These are phyloP conservation scores for Thereva nobilitata DNA, from an alignment of 2,888 invertebrate genomes.

Conservation along the genomic window DNA sequence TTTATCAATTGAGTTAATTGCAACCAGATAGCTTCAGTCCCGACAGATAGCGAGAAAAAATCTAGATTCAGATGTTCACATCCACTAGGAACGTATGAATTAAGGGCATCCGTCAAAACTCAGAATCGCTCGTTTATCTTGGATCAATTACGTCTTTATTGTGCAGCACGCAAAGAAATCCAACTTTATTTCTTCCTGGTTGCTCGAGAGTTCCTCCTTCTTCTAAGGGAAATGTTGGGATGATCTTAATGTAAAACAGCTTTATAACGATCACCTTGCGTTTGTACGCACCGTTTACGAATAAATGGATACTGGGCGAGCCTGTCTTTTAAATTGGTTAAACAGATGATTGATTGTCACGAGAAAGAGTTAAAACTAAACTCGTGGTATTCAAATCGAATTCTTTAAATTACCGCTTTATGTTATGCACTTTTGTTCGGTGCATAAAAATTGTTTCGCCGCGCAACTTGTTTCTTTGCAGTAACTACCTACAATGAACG, in stretches of 20 bases:
- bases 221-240: not conserved
- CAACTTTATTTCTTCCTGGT: slow-evolving; percentile 20
- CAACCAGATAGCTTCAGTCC: not conserved
- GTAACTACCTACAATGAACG: no score
- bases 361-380: slow-evolving; percentile 37
- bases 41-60: not conserved
- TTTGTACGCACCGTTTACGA: slow-evolving; percentile 10
- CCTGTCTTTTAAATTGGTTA: not conserved
- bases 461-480: no score
- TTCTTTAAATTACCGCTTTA: not conserved
- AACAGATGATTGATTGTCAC: slow-evolving; percentile 40
- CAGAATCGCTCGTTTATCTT: slow-evolving; percentile 20
- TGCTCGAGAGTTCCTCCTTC: not conserved
- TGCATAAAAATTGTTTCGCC: not conserved
- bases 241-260: not conserved
- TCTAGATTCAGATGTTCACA: slow-evolving; percentile 6
- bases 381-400: slow-evolving; percentile 28
- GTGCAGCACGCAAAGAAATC: slow-evolving; percentile 15
- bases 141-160: slow-evolving; percentile 22
- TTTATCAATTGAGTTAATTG: no score
- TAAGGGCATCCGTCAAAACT: slow-evolving; percentile 15
- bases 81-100: slow-evolving; percentile 1
- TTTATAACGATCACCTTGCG: slow-evolving; percentile 9
- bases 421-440: not conserved
- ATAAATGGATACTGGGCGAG: slow-evolving; percentile 10